Conservation (phyloP, 2,113 vertebrate genomes). For the Centropus unirufus region DNA sequence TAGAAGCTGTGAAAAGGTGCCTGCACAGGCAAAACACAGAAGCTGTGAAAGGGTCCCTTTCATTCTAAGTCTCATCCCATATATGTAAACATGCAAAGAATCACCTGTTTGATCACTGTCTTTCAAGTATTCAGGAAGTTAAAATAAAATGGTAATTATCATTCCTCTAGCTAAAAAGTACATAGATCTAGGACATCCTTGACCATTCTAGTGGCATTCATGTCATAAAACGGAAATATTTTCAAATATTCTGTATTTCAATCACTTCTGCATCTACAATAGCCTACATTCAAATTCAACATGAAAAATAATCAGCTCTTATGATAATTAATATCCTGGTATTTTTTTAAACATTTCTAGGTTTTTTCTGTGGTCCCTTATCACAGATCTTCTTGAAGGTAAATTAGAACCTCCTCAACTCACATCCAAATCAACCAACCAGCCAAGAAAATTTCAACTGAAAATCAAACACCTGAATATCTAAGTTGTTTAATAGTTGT, state of each 20-base stretch:
- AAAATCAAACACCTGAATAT: not conserved
- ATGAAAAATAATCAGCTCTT: not conserved
- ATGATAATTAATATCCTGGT: not conserved
- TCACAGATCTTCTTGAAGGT: not conserved
- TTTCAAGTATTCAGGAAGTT: slow-evolving; percentile 47
- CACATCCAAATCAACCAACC: not conserved
- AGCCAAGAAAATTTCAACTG: not conserved
- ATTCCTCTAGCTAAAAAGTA: not conserved
- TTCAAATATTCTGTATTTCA: not conserved
- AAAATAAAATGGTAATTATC: not conserved
- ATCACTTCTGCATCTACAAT: not conserved
- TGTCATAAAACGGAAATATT: not conserved
- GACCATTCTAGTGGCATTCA: not conserved
- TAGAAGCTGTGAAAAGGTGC: not conserved
- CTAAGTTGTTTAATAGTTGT: not conserved
- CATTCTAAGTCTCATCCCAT: not conserved
- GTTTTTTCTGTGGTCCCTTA: not conserved
- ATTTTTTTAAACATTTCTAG: not conserved
- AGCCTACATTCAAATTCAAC: not conserved
- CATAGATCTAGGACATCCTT: not conserved
- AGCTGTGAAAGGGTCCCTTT: not conserved
- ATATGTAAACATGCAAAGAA: slow-evolving; percentile 1
- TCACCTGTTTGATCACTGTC: not conserved
- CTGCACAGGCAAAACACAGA: not conserved
- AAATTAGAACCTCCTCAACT: not conserved